Evolutionary conservation across 2,888 invertebrate genomes (phyloP), one percentile per base, ranked within the genome.

Genomic region (Acronicta leporina): DNA sequence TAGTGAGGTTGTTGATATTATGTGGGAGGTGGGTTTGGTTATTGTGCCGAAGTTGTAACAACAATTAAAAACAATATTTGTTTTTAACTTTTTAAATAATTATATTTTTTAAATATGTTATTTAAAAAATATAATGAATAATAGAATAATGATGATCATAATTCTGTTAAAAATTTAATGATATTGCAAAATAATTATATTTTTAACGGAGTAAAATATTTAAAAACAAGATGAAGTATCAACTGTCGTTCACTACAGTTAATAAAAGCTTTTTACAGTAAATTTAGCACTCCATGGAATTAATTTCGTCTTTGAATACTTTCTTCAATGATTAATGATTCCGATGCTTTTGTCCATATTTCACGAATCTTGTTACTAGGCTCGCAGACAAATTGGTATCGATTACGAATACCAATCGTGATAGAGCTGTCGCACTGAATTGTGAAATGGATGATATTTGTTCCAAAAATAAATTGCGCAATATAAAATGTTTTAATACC

Each of bases 191-290:
- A 20, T 20, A 2, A 20, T 20, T 20, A 20, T 20, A 20, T 20
- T 20, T 20, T 20, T 4, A 20, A 20, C n/a, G n/a, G n/a, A 20
- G 2, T 3, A 20, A 20, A 20, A 20, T 20, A 2, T 3, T 20
- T 20, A 11, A 33, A 11, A 33, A n/a, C n/a, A n/a, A 11, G 33
- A 33, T 33, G 33, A 11, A 10, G 11, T 4, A 33, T 11, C 11
- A 10, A 11, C 33, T 33, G 33, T 33, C 11, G 10, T 33, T 81
- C 77, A 70, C 59, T 25, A 11, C n/a, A 73, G 73, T 73, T 63
- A 80, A 82, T 81, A 81, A n/a, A n/a, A 79, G 69, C 75, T 74
- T 70, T 72, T 81, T 67, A 65, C 60, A 59, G 46, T 56, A 44
- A 79, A 74, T 75, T 78, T 49, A 73, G 60, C 48, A 52, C 42